Conservation (phyloP, 2,888 invertebrate genomes). For the Volucella zonaria region DNA sequence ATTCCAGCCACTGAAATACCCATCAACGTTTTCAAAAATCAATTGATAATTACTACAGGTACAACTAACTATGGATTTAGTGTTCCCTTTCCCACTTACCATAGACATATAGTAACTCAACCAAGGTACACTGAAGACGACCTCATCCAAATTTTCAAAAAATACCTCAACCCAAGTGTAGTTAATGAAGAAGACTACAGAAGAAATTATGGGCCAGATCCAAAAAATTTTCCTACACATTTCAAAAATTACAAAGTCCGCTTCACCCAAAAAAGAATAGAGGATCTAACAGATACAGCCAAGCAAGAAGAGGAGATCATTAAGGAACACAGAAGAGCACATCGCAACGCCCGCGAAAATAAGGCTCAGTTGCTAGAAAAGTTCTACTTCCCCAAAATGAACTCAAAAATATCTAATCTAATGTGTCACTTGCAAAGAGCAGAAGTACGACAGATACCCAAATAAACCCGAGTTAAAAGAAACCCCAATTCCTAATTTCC, state of each 20-base stretch:
- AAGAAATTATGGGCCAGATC: conserved; percentile 9
- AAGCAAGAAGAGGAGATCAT: no score
- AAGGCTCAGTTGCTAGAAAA: conserved; percentile 26
- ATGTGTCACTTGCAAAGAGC: conserved; percentile 12
- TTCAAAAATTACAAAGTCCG: conserved; percentile 2
- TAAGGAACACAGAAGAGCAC: conserved; percentile 27
- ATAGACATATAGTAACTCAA: conserved; percentile 10
- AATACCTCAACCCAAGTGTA: conserved; percentile 6
- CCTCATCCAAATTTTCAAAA: neutral
- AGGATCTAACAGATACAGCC: no score
- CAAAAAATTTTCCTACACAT: conserved; percentile 15
- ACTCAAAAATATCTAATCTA: conserved; percentile 19
- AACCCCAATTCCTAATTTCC: neutral
- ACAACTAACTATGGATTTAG: neutral
- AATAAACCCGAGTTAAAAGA: conserved; percentile 5
- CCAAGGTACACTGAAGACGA: conserved; percentile 6
- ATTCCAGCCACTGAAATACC: conserved; percentile 15
- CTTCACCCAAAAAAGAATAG: no score
- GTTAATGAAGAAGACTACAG: conserved; percentile 6
- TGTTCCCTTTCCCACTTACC: conserved; percentile 2
- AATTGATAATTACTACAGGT: no score
- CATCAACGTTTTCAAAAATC: neutral
- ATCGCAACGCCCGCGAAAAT: conserved; percentile 15
- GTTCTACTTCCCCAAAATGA: conserved; percentile 45
- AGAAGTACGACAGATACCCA: neutral